A percentile compares a stretch with the other conserved stretches of the same genome.
phyloP scores from a whole-genome alignment of 2,797 vertebrate genomes.

The Anas georgica region DNA sequence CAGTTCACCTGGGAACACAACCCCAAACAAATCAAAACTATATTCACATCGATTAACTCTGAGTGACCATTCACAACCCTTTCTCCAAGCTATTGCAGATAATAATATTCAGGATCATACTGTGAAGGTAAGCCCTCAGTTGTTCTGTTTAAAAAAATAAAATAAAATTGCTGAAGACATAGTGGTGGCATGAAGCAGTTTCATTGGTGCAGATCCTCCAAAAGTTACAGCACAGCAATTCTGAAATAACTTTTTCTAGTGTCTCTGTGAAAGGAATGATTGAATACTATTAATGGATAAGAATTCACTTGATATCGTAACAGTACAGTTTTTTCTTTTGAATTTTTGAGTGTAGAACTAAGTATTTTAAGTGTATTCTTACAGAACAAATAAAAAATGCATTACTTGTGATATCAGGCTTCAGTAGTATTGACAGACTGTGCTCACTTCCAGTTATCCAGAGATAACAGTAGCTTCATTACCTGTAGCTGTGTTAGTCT shows the following conservation, averaged over 20 bases:
- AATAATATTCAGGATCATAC: conserved; percentile 96
- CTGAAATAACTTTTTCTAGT: too few species aligned
- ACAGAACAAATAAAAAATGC: not conserved
- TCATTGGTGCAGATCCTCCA: not conserved
- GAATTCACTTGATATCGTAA: not conserved
- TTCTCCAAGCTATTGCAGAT: conserved; percentile 96
- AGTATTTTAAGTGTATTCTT: not conserved
- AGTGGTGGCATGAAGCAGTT: not conserved
- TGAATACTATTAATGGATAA: not conserved
- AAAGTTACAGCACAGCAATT: not conserved
- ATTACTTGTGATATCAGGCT: not conserved
- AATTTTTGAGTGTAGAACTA: not conserved
- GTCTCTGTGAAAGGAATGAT: not conserved
- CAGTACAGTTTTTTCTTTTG: not conserved
- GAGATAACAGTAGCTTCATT: not conserved
- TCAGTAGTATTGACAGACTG: not conserved
- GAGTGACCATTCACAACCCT: conserved; percentile 95
- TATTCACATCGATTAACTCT: conserved; percentile 86
- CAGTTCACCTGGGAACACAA: conserved; percentile 90
- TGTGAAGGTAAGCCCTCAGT: conserved; percentile 86
- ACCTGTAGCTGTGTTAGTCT: not conserved
- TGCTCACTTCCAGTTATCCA: not conserved
- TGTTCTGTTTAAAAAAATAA: not conserved
- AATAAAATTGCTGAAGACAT: not conserved
- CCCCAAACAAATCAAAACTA: conserved; percentile 90